Base-by-base conservation (phyloP, 2,113 vertebrate genomes). In the Plectropomus leopardus region DNA sequence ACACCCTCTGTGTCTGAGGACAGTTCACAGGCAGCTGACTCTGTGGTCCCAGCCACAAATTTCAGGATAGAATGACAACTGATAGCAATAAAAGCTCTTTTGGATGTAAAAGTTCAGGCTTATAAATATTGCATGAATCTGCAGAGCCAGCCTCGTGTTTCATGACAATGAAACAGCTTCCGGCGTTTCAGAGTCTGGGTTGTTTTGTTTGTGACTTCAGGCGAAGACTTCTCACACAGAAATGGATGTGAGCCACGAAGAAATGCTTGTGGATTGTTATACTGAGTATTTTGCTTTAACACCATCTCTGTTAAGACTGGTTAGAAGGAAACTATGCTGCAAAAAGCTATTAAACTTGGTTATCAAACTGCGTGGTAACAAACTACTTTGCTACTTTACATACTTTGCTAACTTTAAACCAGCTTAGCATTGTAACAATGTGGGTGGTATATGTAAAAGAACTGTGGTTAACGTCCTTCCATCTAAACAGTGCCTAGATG, bases 91-190 rank as follows among this genome's bases (percentile, higher is more conserved):
- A 78, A 76, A 65, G 57, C 44, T 54, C 57, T 50, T 65, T 84
- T 83, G 82, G 72, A 85, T 79, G 74, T 73, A 47, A 78, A 90
- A 65, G 82, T 88, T 82, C 34, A 78, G 54, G 3, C 36, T 81
- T 15, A 65, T 88, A 59, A 86, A 88, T 86, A 69, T 58, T 86
- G 16, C 59, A 89, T 81, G 86, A 80, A 17, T 57, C 64, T 86
- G 85, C 85, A 82, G 80, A 80, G 85, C 28, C 79, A 83, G 61
- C 34, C 67, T 89, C 73, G 70, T 28, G n/a, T 73, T 85, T 83
- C 76, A 89, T 63, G 61, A 61, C 40, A 79, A 75, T 48, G 26
- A 63, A 78, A 28, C 10, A 7, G 73, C 82, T 77, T 30, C 19
- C 44, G 83, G 81, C 81, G 30, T 53, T 65, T 34, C 40, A 48